Evolutionary conservation across 2,888 invertebrate genomes (phyloP).

Genomic region (Polymixis lichenea): DNA sequence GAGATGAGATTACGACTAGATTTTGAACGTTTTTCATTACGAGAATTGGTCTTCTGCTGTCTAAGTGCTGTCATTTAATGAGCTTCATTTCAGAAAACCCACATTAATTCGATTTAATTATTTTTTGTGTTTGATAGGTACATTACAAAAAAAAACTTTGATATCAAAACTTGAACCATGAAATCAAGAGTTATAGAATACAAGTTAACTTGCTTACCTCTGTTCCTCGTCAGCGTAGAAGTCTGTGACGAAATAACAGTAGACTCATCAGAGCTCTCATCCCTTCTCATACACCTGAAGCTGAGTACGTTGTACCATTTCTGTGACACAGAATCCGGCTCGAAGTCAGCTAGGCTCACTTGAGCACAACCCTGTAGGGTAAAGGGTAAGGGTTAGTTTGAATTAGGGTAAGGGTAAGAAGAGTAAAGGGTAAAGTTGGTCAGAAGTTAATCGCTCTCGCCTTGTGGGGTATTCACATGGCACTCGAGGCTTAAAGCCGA

Average conservation of each 20-base stretch:
- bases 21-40: too few relatives aligned
- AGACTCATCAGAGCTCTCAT: constrained; percentile 99
- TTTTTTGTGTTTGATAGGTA: too few relatives aligned
- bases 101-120: too few relatives aligned
- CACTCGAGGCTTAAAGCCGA: constrained; percentile 87
- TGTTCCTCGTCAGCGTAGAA: constrained; percentile 97
- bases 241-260: constrained; percentile 99
- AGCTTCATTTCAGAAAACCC: too few relatives aligned
- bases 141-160: too few relatives aligned
- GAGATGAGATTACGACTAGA: too few relatives aligned
- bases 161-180: too few relatives aligned
- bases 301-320: constrained; percentile 99
- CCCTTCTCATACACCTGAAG: constrained; percentile 90
- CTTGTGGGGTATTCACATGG: constrained; percentile 83
- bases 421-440: neutral
- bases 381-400: constrained; percentile 32
- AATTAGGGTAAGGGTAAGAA: neutral
- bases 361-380: constrained; percentile 96
- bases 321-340: constrained; percentile 94
- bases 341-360: constrained; percentile 98
- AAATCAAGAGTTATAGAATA: too few relatives aligned
- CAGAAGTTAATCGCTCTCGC: constrained; percentile 88
- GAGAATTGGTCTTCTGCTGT: too few relatives aligned
- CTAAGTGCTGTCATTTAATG: too few relatives aligned
- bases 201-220: constrained; percentile 86